These are phyloP conservation scores for Pterocles burchelli DNA, from an alignment of 2,113 vertebrate species.

Conservation along the genomic window DNA sequence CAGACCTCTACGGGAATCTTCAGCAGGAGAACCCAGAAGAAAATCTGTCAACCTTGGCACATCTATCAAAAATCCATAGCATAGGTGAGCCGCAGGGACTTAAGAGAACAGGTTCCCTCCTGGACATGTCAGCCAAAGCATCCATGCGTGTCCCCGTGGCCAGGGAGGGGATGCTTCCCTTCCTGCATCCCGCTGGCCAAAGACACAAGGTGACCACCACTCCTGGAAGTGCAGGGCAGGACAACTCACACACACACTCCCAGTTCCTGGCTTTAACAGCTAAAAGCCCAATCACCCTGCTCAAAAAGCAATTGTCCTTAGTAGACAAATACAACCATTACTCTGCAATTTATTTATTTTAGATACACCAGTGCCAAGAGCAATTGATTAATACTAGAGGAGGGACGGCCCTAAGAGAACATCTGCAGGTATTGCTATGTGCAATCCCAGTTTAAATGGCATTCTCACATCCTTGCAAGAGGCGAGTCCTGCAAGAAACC, in stretches of 20 bases:
- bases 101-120: not conserved
- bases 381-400: not conserved
- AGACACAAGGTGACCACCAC: accelerated
- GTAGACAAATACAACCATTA: not conserved
- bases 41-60: not conserved
- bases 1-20: not conserved
- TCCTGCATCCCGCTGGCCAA: accelerated
- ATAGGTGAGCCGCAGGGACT: not conserved
- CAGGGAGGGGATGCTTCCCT: not conserved
- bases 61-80: not conserved
- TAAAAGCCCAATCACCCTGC: not conserved
- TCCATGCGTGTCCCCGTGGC: accelerated
- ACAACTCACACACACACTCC: not conserved
- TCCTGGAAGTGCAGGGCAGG: not conserved
- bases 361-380: not conserved
- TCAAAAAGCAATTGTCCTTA: not conserved
- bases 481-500: not conserved
- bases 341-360: not conserved
- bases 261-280: accelerated
- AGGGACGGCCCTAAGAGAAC: accelerated
- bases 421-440: not conserved
- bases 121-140: accelerated
- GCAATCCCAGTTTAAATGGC: not conserved
- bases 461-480: not conserved
- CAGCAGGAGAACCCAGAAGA: not conserved